These are phyloP conservation scores for Bombus pyrosoma DNA, from an alignment of 1,140 invertebrate genomes.

Conservation along the genomic window DNA sequence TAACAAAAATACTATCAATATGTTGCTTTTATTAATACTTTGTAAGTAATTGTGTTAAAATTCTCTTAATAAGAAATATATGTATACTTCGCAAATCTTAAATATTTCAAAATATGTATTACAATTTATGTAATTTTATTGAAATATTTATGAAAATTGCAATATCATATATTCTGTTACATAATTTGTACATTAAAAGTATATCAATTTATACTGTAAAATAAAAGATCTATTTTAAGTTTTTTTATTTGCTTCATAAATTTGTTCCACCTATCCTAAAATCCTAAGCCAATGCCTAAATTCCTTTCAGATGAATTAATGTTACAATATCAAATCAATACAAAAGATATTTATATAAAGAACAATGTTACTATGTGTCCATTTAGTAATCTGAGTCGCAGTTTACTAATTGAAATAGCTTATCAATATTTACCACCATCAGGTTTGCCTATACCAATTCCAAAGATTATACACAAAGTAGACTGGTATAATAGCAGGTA, in stretches of 20 bases:
- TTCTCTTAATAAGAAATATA: neutral
- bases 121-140: conserved; percentile 8
- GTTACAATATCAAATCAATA: conserved; percentile 32
- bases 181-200: conserved; percentile 27
- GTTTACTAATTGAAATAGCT: conserved; percentile 73
- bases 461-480: conserved; percentile 55
- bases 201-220: conserved; percentile 41
- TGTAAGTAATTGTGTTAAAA: neutral
- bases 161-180: neutral
- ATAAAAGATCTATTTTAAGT: conserved; percentile 42
- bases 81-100: neutral
- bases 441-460: conserved; percentile 68
- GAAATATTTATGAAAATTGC: neutral
- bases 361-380: conserved; percentile 25
- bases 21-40: conserved; percentile 18
- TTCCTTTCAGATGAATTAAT: conserved; percentile 70
- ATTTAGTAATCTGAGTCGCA: conserved; percentile 65
- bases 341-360: conserved; percentile 14
- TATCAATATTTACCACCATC: conserved; percentile 76
- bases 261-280: conserved; percentile 7
- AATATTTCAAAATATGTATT: neutral
- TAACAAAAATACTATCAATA: conserved; percentile 17
- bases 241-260: conserved; percentile 1
- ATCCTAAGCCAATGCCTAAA: conserved; percentile 29
- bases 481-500: conserved; percentile 55